These are phyloP conservation scores for Crossaster papposus DNA, from an alignment of 53 echinoderm and acorn worm species.

Conservation along the genomic window DNA sequence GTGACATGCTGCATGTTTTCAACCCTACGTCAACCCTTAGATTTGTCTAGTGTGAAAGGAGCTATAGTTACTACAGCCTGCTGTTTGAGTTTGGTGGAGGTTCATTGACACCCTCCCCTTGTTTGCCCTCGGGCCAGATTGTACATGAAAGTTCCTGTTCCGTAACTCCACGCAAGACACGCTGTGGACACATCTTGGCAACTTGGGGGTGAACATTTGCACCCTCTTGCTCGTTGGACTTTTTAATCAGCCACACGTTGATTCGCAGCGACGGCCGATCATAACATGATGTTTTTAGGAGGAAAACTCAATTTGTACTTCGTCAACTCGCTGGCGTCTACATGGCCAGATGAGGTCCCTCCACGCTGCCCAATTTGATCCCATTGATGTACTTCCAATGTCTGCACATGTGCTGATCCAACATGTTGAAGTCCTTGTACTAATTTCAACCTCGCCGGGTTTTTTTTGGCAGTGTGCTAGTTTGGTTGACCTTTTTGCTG, in stretches of 20 bases:
- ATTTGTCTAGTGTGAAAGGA: too few species aligned
- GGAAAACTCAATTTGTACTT: slow-evolving; percentile 21
- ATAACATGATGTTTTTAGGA: not conserved
- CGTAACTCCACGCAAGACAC: not conserved
- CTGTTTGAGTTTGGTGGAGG: not conserved
- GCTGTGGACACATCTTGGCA: not conserved
- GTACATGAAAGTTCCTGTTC: not conserved
- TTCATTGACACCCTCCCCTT: not conserved
- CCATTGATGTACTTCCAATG: not conserved
- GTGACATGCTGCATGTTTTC: too few species aligned
- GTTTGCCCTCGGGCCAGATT: not conserved
- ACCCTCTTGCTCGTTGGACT: not conserved
- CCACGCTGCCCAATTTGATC: not conserved
- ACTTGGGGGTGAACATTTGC: not conserved
- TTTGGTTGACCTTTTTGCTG: not conserved
- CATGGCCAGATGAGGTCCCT: not conserved
- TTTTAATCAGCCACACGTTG: not conserved
- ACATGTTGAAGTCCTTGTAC: slow-evolving; percentile 14
- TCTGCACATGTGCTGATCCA: not conserved
- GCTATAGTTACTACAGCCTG: not conserved
- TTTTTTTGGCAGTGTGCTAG: not conserved
- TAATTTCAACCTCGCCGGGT: not conserved
- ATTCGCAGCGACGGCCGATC: not conserved
- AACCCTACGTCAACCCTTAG: too few species aligned
- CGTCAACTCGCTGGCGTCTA: not conserved